These are phyloP conservation scores for Tetrapedia diversipes DNA, from an alignment of 2,888 invertebrate species.

Conservation along the genomic window DNA sequence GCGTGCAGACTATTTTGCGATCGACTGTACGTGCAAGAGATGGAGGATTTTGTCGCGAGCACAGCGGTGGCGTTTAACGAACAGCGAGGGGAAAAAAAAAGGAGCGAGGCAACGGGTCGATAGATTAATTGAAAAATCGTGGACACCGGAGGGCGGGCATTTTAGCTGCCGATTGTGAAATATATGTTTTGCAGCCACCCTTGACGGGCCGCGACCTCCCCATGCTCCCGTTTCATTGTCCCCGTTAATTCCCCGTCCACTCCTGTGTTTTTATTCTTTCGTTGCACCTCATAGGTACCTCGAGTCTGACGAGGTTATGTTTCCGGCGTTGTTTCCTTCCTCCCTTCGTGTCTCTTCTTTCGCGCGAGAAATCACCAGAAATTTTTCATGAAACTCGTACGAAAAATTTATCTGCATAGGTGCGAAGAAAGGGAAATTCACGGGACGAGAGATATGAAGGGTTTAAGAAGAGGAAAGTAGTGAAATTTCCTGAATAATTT, in stretches of 20 bases:
- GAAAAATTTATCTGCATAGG: too few relatives aligned
- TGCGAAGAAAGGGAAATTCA: too few relatives aligned
- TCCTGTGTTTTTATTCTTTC: neutral
- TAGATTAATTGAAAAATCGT: slow-evolving; percentile 51
- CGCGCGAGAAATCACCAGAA: neutral
- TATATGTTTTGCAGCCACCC: slow-evolving; percentile 27
- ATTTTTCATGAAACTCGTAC: too few relatives aligned
- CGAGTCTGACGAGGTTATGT: neutral
- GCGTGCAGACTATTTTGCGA: too few relatives aligned
- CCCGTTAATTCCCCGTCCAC: slow-evolving; percentile 28
- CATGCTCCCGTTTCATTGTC: slow-evolving; percentile 17
- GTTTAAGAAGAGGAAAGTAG: too few relatives aligned
- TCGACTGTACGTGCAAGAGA: too few relatives aligned
- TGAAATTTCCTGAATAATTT: too few relatives aligned
- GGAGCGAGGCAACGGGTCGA: slow-evolving; percentile 3
- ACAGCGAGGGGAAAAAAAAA: slow-evolving; percentile 1
- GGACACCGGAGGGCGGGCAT: neutral
- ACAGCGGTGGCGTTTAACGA: slow-evolving; percentile 28
- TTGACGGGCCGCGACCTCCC: slow-evolving; percentile 29
- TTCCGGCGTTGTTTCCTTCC: neutral
- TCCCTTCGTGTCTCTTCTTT: too few relatives aligned
- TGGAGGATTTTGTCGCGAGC: slow-evolving; percentile 3
- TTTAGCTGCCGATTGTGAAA: slow-evolving; percentile 31
- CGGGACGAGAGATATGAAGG: too few relatives aligned
- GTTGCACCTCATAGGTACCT: neutral